phyloP scores from a whole-genome alignment of 2,888 invertebrate species.

The Sesamia inferens region DNA sequence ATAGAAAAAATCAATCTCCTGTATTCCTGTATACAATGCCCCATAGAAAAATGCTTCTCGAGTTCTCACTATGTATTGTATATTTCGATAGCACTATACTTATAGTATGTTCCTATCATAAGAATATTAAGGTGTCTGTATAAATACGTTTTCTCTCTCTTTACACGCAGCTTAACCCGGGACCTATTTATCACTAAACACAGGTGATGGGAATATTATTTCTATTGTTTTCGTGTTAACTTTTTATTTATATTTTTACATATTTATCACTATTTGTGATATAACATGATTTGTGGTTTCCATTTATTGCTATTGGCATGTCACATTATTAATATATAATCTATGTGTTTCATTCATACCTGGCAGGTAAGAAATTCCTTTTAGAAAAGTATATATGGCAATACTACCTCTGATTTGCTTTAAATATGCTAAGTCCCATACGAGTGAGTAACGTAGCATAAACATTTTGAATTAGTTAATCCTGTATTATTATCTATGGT shows the following conservation, averaged over 20 bases:
- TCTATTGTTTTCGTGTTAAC: constrained; percentile 76
- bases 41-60: constrained; percentile 39
- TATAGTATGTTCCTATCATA: constrained; percentile 62
- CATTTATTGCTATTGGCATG: constrained; percentile 54
- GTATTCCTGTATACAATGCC: too few relatives aligned
- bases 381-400: background rate
- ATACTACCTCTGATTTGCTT: background rate
- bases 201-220: constrained; percentile 89
- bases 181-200: constrained; percentile 90
- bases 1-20: constrained; percentile 15
- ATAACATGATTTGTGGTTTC: constrained; percentile 60
- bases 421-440: background rate
- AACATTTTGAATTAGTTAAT: background rate
- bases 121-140: constrained; percentile 72
- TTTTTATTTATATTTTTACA: constrained; percentile 46
- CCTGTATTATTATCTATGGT: too few relatives aligned
- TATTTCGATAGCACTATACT: constrained; percentile 61
- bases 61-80: constrained; percentile 32
- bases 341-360: constrained; percentile 13
- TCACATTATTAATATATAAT: constrained; percentile 49
- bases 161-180: constrained; percentile 91
- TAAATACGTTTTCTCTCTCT: constrained; percentile 87
- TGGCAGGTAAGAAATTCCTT: constrained; percentile 14
- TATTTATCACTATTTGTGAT: constrained; percentile 48
- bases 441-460: background rate